Evolutionary conservation across 2,888 invertebrate species (phyloP).

Genomic region (Fragum whitleyi): DNA sequence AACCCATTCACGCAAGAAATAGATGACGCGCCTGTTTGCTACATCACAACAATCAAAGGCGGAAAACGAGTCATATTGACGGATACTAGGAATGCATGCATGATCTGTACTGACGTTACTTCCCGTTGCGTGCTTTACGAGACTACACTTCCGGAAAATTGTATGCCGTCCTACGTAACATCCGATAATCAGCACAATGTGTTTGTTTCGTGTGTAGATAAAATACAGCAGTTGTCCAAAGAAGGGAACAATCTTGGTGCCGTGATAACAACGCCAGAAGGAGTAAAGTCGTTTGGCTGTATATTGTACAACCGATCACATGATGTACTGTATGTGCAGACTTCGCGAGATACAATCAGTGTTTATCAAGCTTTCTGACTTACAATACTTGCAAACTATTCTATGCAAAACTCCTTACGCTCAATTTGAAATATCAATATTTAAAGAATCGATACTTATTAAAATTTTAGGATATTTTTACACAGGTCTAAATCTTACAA

Average conservation of each 20-base stretch:
- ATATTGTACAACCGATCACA: conserved; percentile 36
- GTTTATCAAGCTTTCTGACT: conserved; percentile 32
- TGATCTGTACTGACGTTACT: conserved; percentile 49
- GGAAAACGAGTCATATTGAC: conserved; percentile 44
- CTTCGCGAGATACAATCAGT: conserved; percentile 33
- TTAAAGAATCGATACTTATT: no score
- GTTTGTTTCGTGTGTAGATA: conserved; percentile 35
- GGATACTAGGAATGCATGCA: conserved; percentile 52
- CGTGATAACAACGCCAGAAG: conserved; percentile 27
- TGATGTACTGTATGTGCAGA: conserved; percentile 47
- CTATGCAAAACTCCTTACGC: no score
- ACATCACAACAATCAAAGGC: conserved; percentile 40
- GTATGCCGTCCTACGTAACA: conserved; percentile 33
- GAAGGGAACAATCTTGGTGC: conserved; percentile 39
- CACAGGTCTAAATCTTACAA: no score
- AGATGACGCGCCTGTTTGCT: conserved; percentile 29
- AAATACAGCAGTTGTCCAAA: conserved; percentile 41
- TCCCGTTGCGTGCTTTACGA: conserved; percentile 43
- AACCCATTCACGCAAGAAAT: conserved; percentile 53
- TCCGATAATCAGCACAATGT: conserved; percentile 52
- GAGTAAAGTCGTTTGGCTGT: conserved; percentile 26
- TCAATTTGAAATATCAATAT: no score
- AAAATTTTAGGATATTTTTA: no score
- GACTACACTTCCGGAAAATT: conserved; percentile 17
- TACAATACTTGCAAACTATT: not conserved